A percentile compares a stretch with the other conserved stretches of the same genome.
phyloP scores from a whole-genome alignment of 2,113 vertebrate species.

The Greenwoodochromis staneri region DNA sequence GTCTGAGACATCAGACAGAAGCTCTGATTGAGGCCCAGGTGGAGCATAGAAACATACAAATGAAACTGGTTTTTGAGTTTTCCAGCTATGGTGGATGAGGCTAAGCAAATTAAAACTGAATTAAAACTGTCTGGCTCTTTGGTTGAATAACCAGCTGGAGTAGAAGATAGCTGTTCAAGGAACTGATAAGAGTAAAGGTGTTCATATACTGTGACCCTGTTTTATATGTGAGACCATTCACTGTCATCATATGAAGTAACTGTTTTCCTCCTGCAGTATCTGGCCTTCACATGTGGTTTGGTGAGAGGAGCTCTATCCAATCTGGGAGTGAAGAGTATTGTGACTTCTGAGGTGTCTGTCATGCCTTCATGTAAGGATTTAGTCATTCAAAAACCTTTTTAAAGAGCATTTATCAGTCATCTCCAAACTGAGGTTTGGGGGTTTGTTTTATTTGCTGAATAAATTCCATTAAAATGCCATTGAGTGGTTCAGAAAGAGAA shows the following conservation, averaged over 20 bases:
- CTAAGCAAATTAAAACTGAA: neutral
- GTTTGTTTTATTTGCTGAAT: neutral
- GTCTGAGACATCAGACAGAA: neutral
- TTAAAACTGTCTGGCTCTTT: neutral
- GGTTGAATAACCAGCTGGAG: neutral
- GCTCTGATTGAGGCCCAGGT: neutral
- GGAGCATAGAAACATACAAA: neutral
- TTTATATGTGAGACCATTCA: neutral
- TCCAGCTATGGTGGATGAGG: neutral
- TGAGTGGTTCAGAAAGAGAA: neutral
- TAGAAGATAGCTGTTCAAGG: neutral
- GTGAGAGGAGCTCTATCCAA: slow-evolving; percentile 89
- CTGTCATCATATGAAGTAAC: neutral
- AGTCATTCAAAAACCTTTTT: neutral
- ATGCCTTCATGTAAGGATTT: slow-evolving; percentile 89
- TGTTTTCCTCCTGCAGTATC: slow-evolving; percentile 73
- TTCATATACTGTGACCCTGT: neutral
- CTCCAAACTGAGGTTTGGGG: neutral
- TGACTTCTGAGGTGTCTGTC: slow-evolving; percentile 91
- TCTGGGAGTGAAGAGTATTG: slow-evolving; percentile 92
- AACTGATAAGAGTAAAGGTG: neutral
- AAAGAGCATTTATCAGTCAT: neutral
- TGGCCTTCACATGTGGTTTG: slow-evolving; percentile 92
- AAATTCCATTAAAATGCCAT: neutral
- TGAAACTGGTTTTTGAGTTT: neutral